A percentile compares a stretch with the other conserved stretches of the same genome.
phyloP scores from a whole-genome alignment of 2,888 invertebrate genomes.

The Blera fallax region DNA sequence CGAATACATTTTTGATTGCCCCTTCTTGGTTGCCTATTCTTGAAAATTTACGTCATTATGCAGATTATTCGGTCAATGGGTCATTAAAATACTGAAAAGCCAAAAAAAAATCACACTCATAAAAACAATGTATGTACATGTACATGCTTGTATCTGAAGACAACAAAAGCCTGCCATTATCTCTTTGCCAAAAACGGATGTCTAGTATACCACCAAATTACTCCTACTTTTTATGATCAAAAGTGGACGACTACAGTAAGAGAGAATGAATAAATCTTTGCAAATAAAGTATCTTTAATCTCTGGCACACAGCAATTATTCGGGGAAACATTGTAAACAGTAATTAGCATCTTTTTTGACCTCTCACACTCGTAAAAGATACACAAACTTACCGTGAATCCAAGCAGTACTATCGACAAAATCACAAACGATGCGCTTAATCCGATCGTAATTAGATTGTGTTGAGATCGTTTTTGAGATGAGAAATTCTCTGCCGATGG shows the following conservation, averaged over 20 bases:
- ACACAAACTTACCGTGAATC: constrained; percentile 77
- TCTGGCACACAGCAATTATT: not conserved
- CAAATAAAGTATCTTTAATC: not conserved
- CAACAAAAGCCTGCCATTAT: constrained; percentile 3
- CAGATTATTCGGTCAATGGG: constrained; percentile 37
- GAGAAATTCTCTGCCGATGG: constrained; percentile 77
- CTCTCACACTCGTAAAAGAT: not conserved
- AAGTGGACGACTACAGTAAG: not conserved
- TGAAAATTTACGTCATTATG: constrained; percentile 37
- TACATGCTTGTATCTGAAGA: not conserved
- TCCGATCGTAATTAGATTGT: constrained; percentile 76
- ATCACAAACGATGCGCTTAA: constrained; percentile 75
- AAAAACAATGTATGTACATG: not conserved
- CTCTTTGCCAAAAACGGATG: not conserved
- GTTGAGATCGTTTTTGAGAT: constrained; percentile 75
- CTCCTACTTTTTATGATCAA: not conserved
- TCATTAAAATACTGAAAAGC: constrained; percentile 19
- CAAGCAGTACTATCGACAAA: constrained; percentile 76
- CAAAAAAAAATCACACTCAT: constrained; percentile 8
- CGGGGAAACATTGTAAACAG: constrained; percentile 4
- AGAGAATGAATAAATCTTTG: not conserved
- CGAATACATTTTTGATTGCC: not conserved
- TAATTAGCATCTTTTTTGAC: constrained; percentile 3
- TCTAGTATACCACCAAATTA: not conserved
- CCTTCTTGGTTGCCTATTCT: constrained; percentile 15